Evolutionary conservation across 2,797 vertebrate genomes (phyloP).

Genomic region (Cuculus canorus): DNA sequence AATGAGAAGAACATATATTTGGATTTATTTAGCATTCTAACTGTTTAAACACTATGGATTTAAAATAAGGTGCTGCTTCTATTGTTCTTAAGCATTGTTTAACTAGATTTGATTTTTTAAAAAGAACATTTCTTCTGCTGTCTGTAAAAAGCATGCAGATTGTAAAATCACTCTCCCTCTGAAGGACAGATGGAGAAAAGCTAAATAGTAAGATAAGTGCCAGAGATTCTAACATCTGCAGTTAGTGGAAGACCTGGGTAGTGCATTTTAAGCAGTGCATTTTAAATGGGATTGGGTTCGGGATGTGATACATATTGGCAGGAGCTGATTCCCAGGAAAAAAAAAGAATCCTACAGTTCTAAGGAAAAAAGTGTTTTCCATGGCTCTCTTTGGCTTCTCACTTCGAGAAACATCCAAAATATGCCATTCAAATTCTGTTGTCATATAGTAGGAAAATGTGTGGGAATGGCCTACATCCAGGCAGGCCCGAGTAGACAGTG

Average conservation of each 20-base stretch:
- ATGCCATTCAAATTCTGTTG: background rate
- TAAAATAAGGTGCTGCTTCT: background rate
- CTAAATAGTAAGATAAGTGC: background rate
- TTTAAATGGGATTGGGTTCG: background rate
- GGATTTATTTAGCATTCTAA: background rate
- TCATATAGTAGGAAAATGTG: background rate
- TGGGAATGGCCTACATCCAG: background rate
- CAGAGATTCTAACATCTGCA: background rate
- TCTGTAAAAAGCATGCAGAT: background rate
- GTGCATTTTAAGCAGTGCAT: background rate
- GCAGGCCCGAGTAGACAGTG: background rate
- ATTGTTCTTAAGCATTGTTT: background rate
- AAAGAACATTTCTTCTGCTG: background rate
- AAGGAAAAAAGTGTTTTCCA: background rate
- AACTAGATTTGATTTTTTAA: background rate
- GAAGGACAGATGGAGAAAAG: background rate
- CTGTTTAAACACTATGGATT: background rate
- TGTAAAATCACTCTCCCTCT: background rate
- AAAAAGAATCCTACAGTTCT: background rate
- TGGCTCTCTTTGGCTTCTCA: background rate
- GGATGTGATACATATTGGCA: background rate
- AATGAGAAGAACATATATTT: background rate
- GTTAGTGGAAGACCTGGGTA: background rate
- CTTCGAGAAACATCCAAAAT: constrained; percentile 3
- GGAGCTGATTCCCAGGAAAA: background rate